These are phyloP conservation scores for Lobophora halterata DNA, from an alignment of 2,888 invertebrate species.

Conservation along the genomic window DNA sequence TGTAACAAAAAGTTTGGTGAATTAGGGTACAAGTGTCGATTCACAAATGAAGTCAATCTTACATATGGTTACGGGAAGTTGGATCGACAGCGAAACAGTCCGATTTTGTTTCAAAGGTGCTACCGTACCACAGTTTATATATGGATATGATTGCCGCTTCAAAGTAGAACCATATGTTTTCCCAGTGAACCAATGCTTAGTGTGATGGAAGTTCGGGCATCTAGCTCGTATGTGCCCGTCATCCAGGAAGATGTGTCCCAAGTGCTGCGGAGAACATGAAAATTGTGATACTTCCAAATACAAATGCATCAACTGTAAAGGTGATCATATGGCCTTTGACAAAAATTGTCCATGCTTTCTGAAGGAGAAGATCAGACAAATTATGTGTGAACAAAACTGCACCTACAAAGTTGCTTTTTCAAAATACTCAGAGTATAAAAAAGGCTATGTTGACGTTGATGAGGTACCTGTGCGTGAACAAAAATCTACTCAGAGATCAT, in stretches of 20 bases:
- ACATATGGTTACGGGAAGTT: conserved; percentile 27
- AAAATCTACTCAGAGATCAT: too few relatives aligned
- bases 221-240: not conserved
- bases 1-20: conserved; percentile 3
- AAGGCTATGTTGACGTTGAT: not conserved
- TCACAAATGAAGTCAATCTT: conserved; percentile 13
- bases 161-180: conserved; percentile 29
- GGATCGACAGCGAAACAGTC: conserved; percentile 25
- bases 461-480: too few relatives aligned
- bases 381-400: not conserved
- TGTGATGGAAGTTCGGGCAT: conserved; percentile 24
- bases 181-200: conserved; percentile 29
- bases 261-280: not conserved
- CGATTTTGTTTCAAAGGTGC: conserved; percentile 27
- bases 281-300: not conserved
- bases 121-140: conserved; percentile 18
- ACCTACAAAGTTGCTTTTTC: conserved; percentile 1
- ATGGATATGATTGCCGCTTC: conserved; percentile 18
- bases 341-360: not conserved
- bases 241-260: not conserved
- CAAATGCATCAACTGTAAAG: conserved; percentile 1
- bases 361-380: not conserved
- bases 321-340: not conserved
- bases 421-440: not conserved
- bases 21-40: conserved; percentile 20